These are phyloP conservation scores for Tupaia tana DNA, from an alignment of 2,113 vertebrate genomes.

Conservation along the genomic window DNA sequence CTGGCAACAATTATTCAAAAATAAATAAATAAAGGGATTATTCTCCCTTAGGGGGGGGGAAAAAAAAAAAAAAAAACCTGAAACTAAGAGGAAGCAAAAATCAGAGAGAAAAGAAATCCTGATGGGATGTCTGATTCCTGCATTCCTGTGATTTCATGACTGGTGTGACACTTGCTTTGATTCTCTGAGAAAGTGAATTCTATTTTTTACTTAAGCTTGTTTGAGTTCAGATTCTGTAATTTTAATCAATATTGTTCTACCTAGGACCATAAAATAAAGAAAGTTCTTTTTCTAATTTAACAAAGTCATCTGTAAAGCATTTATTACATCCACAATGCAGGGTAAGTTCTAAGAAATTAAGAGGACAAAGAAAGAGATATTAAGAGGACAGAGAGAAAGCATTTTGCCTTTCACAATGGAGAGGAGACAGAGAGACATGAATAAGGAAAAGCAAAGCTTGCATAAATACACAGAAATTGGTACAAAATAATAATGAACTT, in stretches of 20 bases:
- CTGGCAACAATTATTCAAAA: background rate
- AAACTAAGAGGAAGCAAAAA: background rate
- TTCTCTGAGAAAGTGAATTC: background rate
- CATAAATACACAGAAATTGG: background rate
- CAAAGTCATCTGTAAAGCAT: background rate
- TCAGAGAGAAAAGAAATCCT: background rate
- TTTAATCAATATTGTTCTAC: background rate
- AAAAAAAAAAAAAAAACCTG: constrained; percentile 26
- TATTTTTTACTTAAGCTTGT: background rate
- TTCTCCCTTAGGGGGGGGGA: background rate
- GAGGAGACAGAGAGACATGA: background rate
- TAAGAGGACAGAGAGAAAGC: background rate
- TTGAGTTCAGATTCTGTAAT: constrained; percentile 14
- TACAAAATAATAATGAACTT: background rate
- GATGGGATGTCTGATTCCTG: background rate
- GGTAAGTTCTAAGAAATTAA: background rate
- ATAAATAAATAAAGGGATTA: background rate
- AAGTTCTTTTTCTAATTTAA: constrained; percentile 54
- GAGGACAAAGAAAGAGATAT: no score
- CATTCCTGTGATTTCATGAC: background rate
- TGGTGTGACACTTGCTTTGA: background rate
- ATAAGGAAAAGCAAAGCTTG: background rate
- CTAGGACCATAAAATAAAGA: background rate
- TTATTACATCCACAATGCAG: background rate
- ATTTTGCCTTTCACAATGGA: background rate